A percentile compares a stretch with the other conserved stretches of the same genome.
These are phyloP conservation scores for Minunthozetes semirufus DNA, from an alignment of 2,888 invertebrate species.

Conservation along the genomic window DNA sequence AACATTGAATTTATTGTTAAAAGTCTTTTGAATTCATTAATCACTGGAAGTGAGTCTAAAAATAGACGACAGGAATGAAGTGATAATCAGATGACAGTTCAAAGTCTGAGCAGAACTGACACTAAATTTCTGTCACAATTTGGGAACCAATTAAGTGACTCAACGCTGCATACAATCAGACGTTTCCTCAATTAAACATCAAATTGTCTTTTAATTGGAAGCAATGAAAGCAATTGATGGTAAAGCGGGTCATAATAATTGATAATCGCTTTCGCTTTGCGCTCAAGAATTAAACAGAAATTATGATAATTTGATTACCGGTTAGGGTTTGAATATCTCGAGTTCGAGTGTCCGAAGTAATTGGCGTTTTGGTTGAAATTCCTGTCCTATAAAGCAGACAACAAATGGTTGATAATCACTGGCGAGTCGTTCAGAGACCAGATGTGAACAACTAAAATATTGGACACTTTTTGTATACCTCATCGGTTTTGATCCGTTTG, in stretches of 20 bases:
- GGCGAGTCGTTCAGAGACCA: not conserved
- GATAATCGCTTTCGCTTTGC: too few relatives aligned
- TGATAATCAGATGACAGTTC: too few relatives aligned
- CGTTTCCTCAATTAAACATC: too few relatives aligned
- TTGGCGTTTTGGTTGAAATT: slow-evolving; percentile 19
- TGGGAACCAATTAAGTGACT: too few relatives aligned
- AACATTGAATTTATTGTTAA: too few relatives aligned
- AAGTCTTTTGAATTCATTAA: too few relatives aligned
- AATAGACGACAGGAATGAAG: too few relatives aligned
- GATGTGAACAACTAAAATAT: not conserved
- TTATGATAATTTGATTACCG: slow-evolving; percentile 14
- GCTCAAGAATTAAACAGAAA: too few relatives aligned
- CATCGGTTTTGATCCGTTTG: slow-evolving; percentile 41
- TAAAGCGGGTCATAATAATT: too few relatives aligned
- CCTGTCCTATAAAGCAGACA: slow-evolving; percentile 22
- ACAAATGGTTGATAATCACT: slow-evolving; percentile 6
- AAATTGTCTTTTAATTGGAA: not conserved
- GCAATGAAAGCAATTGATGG: not conserved
- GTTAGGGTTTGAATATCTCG: slow-evolving; percentile 31
- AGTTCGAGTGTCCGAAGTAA: slow-evolving; percentile 37
- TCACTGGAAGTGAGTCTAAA: too few relatives aligned
- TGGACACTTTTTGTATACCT: slow-evolving; percentile 19
- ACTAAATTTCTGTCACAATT: not conserved
- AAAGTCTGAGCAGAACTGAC: not conserved
- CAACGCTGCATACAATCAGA: too few relatives aligned